A percentile compares a stretch with the other conserved stretches of the same genome.
Conservation (phyloP, 2,888 invertebrate genomes). For the Hirudinaria manillensis region DNA sequence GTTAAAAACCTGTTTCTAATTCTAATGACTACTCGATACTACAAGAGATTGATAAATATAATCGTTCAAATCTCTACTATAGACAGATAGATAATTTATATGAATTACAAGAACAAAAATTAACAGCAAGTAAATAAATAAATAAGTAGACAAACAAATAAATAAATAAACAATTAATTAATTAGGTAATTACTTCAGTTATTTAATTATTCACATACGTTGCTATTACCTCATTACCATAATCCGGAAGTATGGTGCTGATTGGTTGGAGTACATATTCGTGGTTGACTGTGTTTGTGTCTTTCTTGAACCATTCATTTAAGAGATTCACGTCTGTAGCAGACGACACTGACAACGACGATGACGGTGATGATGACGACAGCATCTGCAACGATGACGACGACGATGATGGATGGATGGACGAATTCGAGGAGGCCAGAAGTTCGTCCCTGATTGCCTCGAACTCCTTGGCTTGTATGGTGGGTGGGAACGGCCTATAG, state of each 20-base stretch:
- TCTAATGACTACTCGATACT: too few relatives aligned
- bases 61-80: too few relatives aligned
- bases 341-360: not conserved
- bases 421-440: constrained; percentile 9
- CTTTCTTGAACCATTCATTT: constrained; percentile 46
- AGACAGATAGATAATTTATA: too few relatives aligned
- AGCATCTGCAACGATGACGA: not conserved
- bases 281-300: constrained; percentile 46
- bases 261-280: constrained; percentile 46
- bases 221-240: constrained; percentile 38
- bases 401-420: not conserved
- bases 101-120: too few relatives aligned
- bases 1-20: too few relatives aligned
- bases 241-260: constrained; percentile 39
- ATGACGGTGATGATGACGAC: not conserved
- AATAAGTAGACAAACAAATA: too few relatives aligned
- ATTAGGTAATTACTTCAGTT: too few relatives aligned
- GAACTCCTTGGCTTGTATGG: constrained; percentile 44
- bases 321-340: constrained; percentile 33
- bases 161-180: too few relatives aligned
- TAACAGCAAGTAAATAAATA: too few relatives aligned
- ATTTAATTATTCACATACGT: too few relatives aligned
- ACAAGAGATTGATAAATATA: too few relatives aligned
- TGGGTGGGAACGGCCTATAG: constrained; percentile 44
- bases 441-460: constrained; percentile 41